phyloP scores from a whole-genome alignment of 2,113 vertebrate genomes.

The Xerus inauris region DNA sequence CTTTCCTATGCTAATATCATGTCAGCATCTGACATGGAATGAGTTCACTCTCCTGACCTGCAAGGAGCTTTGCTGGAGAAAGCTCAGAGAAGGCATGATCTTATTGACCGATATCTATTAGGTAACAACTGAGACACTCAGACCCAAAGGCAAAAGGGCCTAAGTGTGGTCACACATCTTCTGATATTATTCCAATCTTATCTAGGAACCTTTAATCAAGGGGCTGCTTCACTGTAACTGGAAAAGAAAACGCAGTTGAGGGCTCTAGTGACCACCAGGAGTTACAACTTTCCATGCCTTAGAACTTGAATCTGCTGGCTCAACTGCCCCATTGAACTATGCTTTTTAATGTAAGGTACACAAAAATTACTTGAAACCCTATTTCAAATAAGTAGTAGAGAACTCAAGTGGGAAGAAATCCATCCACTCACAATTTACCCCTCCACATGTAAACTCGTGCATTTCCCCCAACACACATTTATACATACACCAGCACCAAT shows the following conservation, averaged over 20 bases:
- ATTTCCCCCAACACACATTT: not conserved
- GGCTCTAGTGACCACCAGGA: not conserved
- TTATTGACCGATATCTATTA: not conserved
- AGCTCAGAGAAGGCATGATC: not conserved
- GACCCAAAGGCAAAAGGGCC: not conserved
- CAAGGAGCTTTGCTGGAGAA: not conserved
- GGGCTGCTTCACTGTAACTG: not conserved
- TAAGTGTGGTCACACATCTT: not conserved
- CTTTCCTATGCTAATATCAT: not conserved
- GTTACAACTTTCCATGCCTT: too few relatives aligned
- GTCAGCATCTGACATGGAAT: not conserved
- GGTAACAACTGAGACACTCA: not conserved
- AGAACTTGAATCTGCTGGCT: not conserved
- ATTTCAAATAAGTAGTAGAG: not conserved
- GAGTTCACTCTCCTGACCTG: not conserved
- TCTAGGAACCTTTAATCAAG: not conserved
- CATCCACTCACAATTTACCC: not conserved
- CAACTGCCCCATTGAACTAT: too few relatives aligned
- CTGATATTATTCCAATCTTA: not conserved
- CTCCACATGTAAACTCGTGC: rapidly evolving
- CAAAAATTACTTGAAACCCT: not conserved
- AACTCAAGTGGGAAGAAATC: not conserved
- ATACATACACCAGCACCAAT: not conserved
- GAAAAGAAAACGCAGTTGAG: not conserved
- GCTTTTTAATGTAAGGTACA: not conserved